Evolutionary conservation across 2,797 vertebrate genomes (phyloP).

Genomic region (Diplodus sargus): DNA sequence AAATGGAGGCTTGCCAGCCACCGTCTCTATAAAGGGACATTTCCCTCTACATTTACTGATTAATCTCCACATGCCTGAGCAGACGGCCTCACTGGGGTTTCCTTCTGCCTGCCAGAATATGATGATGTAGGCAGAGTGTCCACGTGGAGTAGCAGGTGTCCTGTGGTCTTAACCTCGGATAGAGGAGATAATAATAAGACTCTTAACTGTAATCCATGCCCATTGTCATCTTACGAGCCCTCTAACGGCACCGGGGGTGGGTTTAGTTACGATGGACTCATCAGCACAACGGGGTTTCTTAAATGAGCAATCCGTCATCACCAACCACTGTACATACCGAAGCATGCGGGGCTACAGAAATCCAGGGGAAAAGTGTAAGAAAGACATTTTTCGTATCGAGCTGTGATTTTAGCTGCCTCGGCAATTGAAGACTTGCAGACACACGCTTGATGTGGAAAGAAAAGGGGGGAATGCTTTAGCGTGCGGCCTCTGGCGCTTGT

Average conservation of each 20-base stretch:
- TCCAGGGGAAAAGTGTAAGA: background rate
- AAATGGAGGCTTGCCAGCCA: background rate
- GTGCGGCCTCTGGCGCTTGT: constrained; percentile 21
- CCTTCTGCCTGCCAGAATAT: constrained; percentile 48
- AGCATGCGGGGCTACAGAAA: background rate
- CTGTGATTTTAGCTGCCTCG: constrained; percentile 11
- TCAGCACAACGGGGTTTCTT: constrained; percentile 31
- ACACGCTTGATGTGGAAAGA: constrained; percentile 4
- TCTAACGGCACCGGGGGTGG: constrained; percentile 31
- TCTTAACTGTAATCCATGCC: constrained; percentile 78
- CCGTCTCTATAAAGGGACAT: background rate
- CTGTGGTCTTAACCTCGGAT: constrained; percentile 69
- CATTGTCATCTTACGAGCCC: constrained; percentile 60
- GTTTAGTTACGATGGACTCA: constrained; percentile 55
- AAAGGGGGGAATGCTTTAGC: constrained; percentile 6
- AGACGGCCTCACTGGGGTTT: constrained; percentile 7
- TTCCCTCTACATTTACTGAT: constrained; percentile 85
- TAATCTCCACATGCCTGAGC: constrained; percentile 11
- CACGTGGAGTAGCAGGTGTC: constrained; percentile 73
- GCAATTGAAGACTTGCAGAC: constrained; percentile 7
- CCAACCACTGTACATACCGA: background rate
- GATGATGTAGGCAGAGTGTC: constrained; percentile 67
- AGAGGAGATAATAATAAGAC: constrained; percentile 76
- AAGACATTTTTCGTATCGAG: background rate
- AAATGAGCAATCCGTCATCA: constrained; percentile 15